Evolutionary conservation across 2,888 invertebrate genomes (phyloP).

Genomic region (Phania funesta): DNA sequence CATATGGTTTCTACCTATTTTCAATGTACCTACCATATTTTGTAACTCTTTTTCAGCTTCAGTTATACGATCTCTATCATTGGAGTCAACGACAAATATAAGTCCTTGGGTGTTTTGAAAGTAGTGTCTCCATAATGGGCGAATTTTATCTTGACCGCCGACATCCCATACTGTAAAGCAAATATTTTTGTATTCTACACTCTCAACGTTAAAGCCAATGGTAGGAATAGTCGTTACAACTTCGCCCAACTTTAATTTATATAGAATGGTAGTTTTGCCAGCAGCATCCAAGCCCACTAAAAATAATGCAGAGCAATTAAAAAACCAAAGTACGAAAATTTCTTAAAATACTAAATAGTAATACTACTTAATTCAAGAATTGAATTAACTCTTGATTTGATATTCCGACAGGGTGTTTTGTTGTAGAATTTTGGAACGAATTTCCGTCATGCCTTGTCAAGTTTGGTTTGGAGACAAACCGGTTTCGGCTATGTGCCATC

Average conservation of each 20-base stretch:
- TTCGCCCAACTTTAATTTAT: constrained; percentile 74
- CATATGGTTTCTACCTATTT: constrained; percentile 70
- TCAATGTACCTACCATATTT: too few species aligned
- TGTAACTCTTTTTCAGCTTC: constrained; percentile 72
- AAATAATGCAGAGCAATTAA: too few species aligned
- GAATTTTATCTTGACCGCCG: constrained; percentile 74
- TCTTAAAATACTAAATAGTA: too few species aligned
- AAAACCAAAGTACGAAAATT: too few species aligned
- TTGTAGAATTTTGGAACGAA: too few species aligned
- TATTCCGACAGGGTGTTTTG: too few species aligned
- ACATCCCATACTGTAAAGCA: constrained; percentile 76
- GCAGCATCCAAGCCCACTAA: constrained; percentile 76
- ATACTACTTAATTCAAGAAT: too few species aligned
- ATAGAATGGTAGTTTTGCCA: constrained; percentile 77
- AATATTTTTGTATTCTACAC: constrained; percentile 75
- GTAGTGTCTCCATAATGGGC: constrained; percentile 75
- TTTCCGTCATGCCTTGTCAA: too few species aligned
- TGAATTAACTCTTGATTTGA: too few species aligned
- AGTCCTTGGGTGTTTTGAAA: constrained; percentile 72
- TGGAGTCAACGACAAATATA: constrained; percentile 75
- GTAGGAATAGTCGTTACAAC: constrained; percentile 74
- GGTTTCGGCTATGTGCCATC: too few species aligned
- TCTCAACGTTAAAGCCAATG: constrained; percentile 76
- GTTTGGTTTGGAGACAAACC: too few species aligned
- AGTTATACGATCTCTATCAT: constrained; percentile 70